Conservation (phyloP, 1,140 invertebrate species). For the Drosophila sproati region DNA sequence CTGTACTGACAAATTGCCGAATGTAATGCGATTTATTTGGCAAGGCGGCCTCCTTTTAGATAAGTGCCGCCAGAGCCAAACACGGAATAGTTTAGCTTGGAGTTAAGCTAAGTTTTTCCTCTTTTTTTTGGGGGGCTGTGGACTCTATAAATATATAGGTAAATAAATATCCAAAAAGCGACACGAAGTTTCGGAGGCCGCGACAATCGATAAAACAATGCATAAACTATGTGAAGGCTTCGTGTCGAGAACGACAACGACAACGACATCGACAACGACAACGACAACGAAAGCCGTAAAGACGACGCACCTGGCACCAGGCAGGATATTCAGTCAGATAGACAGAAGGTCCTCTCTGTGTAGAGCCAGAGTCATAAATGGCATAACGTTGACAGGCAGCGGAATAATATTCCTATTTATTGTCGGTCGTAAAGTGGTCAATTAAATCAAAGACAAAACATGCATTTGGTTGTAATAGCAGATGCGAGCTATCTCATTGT, state of each 20-base stretch:
- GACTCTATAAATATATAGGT: constrained; percentile 59
- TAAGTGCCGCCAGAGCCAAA: constrained; percentile 52
- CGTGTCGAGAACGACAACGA: constrained; percentile 53
- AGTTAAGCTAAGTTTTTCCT: not conserved
- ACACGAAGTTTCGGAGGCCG: constrained; percentile 50
- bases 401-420: constrained; percentile 52
- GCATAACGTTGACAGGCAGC: constrained; percentile 73
- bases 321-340: constrained; percentile 2
- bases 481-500: constrained; percentile 71
- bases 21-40: constrained; percentile 61
- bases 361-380: constrained; percentile 62
- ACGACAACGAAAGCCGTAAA: constrained; percentile 28
- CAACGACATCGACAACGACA: constrained; percentile 15
- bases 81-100: constrained; percentile 50
- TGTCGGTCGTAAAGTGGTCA: constrained; percentile 59
- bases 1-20: constrained; percentile 54
- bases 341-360: constrained; percentile 2
- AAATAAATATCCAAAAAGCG: constrained; percentile 53
- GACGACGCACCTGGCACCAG: constrained; percentile 37
- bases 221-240: constrained; percentile 74
- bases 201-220: constrained; percentile 83
- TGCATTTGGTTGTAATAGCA: constrained; percentile 79
- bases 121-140: constrained; percentile 1
- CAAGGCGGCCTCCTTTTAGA: constrained; percentile 39
- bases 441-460: constrained; percentile 36